These are phyloP conservation scores for Plectropomus leopardus DNA, from an alignment of 2,113 vertebrate species.

Conservation along the genomic window DNA sequence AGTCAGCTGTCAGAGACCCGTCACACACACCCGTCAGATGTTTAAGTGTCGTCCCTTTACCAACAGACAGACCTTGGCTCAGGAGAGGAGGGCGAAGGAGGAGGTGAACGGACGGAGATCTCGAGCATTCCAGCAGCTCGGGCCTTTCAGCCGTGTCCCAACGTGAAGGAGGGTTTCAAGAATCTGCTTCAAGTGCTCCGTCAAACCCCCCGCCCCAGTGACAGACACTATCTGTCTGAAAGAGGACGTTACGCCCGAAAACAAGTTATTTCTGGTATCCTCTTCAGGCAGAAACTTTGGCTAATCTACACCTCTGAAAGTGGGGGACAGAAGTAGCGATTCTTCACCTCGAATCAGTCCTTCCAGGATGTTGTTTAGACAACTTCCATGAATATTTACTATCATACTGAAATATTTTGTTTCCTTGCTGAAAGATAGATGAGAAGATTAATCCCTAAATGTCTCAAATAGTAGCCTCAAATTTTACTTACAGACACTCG, in stretches of 20 bases:
- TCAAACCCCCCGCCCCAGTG: constrained; percentile 1
- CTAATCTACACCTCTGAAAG: background rate
- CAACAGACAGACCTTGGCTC: constrained; percentile 16
- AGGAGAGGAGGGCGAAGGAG: background rate
- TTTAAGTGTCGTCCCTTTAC: constrained; percentile 45
- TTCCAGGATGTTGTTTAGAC: background rate
- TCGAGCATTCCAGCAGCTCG: constrained; percentile 64
- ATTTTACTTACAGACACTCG: too few relatives aligned
- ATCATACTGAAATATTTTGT: background rate
- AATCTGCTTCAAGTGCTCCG: constrained; percentile 50
- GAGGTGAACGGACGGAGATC: constrained; percentile 8
- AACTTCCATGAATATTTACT: background rate
- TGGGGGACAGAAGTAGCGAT: background rate
- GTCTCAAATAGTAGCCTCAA: too few relatives aligned
- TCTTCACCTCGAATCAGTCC: background rate
- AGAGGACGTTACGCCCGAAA: constrained; percentile 5
- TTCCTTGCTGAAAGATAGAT: background rate
- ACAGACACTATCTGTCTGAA: constrained; percentile 26
- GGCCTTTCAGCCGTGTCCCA: constrained; percentile 49
- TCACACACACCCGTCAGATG: constrained; percentile 46
- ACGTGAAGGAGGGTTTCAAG: constrained; percentile 64
- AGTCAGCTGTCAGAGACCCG: constrained; percentile 59
- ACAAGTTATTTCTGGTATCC: constrained; percentile 16
- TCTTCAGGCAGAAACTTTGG: background rate
- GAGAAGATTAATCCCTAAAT: background rate